Conservation (phyloP, 2,888 invertebrate genomes). For the Sepiola atlantica region DNA sequence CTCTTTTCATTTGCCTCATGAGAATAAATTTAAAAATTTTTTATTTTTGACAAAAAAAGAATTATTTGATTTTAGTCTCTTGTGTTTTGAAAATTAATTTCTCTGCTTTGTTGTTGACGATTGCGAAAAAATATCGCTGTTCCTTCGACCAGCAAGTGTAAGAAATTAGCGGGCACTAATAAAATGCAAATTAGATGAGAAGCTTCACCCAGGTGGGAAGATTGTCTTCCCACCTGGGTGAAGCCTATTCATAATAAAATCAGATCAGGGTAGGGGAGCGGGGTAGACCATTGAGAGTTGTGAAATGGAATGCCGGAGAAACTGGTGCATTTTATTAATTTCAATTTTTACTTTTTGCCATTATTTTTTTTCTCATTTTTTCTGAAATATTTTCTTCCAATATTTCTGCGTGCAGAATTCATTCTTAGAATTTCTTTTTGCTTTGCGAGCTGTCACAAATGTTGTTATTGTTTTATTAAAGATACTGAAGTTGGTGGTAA, state of each 20-base stretch:
- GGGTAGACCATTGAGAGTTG: background rate
- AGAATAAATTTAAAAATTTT: background rate
- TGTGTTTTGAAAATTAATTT: slow-evolving; percentile 10
- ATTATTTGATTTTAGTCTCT: background rate
- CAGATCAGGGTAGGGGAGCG: no score
- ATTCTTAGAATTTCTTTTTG: background rate
- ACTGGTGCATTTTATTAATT: background rate
- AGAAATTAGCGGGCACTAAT: slow-evolving; percentile 32
- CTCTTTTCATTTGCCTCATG: background rate
- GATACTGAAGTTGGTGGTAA: no score
- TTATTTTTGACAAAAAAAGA: background rate
- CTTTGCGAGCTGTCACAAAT: background rate
- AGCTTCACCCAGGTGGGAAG: background rate
- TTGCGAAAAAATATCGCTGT: background rate
- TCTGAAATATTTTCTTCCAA: background rate
- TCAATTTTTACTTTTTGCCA: background rate
- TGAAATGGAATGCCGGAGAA: background rate
- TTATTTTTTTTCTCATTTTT: no score
- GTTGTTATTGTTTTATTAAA: no score
- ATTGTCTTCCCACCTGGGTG: slow-evolving; percentile 32
- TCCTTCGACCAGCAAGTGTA: background rate
- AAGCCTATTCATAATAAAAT: slow-evolving; percentile 20
- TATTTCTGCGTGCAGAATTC: background rate
- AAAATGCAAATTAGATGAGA: background rate
- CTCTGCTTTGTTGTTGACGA: slow-evolving; percentile 32